phyloP scores from a whole-genome alignment of 1,140 invertebrate species.

The silkworm (Bombyx mori) region DNA sequence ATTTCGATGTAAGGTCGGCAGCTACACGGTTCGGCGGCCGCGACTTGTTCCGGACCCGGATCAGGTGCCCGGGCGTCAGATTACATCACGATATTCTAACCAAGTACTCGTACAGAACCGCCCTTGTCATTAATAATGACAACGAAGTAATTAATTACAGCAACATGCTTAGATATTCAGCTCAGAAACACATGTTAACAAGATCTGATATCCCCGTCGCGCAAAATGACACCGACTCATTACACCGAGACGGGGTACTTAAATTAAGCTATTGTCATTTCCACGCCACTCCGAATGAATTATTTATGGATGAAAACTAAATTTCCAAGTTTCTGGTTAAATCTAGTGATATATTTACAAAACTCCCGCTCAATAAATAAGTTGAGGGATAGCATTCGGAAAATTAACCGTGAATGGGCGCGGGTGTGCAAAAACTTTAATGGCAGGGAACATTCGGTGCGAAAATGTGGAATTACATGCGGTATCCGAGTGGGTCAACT shows the following conservation, averaged over 20 bases:
- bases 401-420: constrained; percentile 54
- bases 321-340: constrained; percentile 29
- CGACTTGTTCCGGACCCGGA: too few relatives aligned
- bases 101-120: constrained; percentile 11
- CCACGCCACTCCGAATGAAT: constrained; percentile 7
- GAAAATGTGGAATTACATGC: constrained; percentile 58
- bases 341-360: constrained; percentile 47
- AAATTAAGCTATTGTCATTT: constrained; percentile 5
- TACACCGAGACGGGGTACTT: constrained; percentile 9
- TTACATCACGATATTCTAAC: constrained; percentile 18
- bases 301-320: constrained; percentile 1
- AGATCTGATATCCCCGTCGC: constrained; percentile 20
- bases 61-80: constrained; percentile 13
- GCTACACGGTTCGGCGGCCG: too few relatives aligned
- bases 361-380: constrained; percentile 40
- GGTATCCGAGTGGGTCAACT: constrained; percentile 44
- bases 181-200: constrained; percentile 28
- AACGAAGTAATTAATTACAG: constrained; percentile 39
- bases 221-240: constrained; percentile 15
- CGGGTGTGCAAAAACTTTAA: constrained; percentile 55
- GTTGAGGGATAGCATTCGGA: constrained; percentile 51
- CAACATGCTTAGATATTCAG: constrained; percentile 23
- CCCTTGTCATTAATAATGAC: constrained; percentile 39
- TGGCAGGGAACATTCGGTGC: constrained; percentile 34
- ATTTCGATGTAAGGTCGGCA: too few relatives aligned